A percentile compares a stretch with the other conserved stretches of the same genome.
These are phyloP conservation scores for Mus pahari DNA, from an alignment of 2,113 vertebrate genomes.

Conservation along the genomic window DNA sequence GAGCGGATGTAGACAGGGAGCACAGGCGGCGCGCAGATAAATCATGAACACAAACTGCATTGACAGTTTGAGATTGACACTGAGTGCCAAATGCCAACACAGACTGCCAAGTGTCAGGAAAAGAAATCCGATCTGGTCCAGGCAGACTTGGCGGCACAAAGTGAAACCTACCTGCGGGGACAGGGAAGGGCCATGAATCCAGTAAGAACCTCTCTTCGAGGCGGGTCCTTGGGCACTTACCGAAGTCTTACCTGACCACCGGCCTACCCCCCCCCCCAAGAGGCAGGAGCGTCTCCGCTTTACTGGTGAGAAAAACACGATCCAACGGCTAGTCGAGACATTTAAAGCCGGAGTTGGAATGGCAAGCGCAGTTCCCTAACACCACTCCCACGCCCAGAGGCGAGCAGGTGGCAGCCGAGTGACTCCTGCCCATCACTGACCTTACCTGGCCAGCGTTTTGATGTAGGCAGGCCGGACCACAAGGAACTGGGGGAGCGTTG, in stretches of 20 bases:
- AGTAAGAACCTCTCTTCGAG: neutral
- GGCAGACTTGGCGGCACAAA: neutral
- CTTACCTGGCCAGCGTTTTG: neutral
- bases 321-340: neutral
- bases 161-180: neutral
- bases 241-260: neutral
- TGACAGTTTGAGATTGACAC: neutral
- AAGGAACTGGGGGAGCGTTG: fast-evolving
- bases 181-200: neutral
- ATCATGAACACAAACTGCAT: slow-evolving; percentile 42
- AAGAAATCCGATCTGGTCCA: neutral
- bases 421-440: neutral
- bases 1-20: neutral
- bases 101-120: slow-evolving; percentile 43
- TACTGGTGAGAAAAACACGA: neutral
- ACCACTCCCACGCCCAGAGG: neutral
- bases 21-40: neutral
- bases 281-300: neutral
- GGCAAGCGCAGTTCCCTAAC: neutral
- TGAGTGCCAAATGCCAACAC: slow-evolving; percentile 24
- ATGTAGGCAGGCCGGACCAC: fast-evolving
- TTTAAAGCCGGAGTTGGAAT: neutral
- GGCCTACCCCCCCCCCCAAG: neutral
- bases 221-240: neutral
- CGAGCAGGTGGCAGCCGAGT: neutral